Conservation (phyloP, 2,797 vertebrate genomes). For the Remorina albescens region DNA sequence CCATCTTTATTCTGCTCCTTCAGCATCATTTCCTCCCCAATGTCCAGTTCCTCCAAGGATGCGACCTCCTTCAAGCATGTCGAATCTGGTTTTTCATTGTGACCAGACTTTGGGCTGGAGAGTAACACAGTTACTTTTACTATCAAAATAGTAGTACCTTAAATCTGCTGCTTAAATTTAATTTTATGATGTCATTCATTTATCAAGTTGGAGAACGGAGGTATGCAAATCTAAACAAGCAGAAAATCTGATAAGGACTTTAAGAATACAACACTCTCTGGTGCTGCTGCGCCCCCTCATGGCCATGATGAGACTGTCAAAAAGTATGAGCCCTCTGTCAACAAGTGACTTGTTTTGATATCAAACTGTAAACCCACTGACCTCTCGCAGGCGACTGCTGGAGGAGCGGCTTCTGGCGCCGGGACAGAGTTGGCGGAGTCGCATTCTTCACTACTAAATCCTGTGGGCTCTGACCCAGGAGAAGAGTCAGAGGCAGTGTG, state of each 20-base stretch:
- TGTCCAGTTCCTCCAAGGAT: constrained; percentile 49
- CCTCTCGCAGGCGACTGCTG: constrained; percentile 58
- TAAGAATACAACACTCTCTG: constrained; percentile 3
- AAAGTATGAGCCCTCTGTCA: constrained; percentile 26
- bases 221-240: not conserved
- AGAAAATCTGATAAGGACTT: not conserved
- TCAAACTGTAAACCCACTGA: constrained; percentile 62
- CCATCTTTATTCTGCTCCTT: constrained; percentile 29
- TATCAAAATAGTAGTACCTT: not conserved
- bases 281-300: constrained; percentile 62
- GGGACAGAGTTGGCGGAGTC: constrained; percentile 28
- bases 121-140: constrained; percentile 1
- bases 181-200: not conserved
- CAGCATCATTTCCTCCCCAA: constrained; percentile 19
- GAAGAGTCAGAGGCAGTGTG: constrained; percentile 39
- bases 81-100: constrained; percentile 43
- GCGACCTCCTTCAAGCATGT: constrained; percentile 36
- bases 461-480: constrained; percentile 38
- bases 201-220: not conserved
- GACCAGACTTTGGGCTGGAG: constrained; percentile 51
- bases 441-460: constrained; percentile 35
- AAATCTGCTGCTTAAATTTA: not conserved
- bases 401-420: constrained; percentile 48
- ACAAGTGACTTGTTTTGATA: constrained; percentile 49
- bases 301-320: constrained; percentile 36